Conservation (phyloP, 2,113 vertebrate genomes). For the Brevimyrus niger region DNA sequence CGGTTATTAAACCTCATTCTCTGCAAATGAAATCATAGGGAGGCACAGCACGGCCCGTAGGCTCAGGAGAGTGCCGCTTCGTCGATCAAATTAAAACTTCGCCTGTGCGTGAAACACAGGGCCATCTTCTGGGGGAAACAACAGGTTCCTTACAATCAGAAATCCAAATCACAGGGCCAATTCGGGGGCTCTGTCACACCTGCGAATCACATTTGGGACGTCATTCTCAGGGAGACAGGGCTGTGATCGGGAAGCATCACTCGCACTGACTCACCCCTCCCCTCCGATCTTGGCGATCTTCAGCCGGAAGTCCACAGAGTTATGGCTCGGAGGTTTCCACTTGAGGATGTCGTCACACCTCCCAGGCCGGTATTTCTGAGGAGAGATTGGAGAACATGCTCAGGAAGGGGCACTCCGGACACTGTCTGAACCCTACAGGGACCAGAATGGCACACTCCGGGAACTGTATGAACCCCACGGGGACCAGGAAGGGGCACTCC, state of each 20-base stretch:
- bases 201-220: neutral
- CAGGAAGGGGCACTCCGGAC: neutral
- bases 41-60: neutral
- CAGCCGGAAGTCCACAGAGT: constrained; percentile 97
- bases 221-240: neutral
- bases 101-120: neutral
- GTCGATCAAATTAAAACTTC: neutral
- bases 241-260: constrained; percentile 22
- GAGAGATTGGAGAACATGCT: neutral
- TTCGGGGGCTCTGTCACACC: neutral
- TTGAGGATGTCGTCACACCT: constrained; percentile 96
- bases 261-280: constrained; percentile 82
- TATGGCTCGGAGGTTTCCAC: constrained; percentile 96
- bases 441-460: neutral
- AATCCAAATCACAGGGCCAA: neutral
- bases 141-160: neutral
- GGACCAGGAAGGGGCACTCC: neutral
- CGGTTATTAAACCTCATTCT: neutral
- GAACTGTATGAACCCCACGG: accelerated
- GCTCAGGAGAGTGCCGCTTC: neutral
- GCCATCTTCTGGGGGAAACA: neutral
- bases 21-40: neutral
- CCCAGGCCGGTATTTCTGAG: constrained; percentile 88
- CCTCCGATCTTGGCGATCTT: constrained; percentile 96
- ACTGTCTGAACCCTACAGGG: neutral